Percentiles rank a stretch among this genome's conserved stretches.
These are phyloP conservation scores for Silurus aristotelis DNA, from an alignment of 2,797 vertebrate species.

Conservation along the genomic window DNA sequence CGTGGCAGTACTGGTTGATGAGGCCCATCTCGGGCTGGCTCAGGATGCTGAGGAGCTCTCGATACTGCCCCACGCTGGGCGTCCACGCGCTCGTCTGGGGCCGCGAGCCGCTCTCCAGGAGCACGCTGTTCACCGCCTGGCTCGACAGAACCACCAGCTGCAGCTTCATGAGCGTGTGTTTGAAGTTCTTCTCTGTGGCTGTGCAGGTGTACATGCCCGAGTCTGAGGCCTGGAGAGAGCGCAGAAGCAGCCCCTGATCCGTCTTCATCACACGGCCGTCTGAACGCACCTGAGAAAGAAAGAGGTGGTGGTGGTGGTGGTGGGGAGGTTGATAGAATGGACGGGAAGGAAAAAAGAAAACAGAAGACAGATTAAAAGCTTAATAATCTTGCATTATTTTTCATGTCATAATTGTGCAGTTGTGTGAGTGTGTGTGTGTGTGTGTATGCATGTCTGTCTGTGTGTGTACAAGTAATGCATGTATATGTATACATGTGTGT, in stretches of 20 bases:
- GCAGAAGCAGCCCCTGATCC: slow-evolving; percentile 89
- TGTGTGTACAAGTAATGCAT: background rate
- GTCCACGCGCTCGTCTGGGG: slow-evolving; percentile 75
- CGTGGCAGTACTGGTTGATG: slow-evolving; percentile 98
- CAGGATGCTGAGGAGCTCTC: slow-evolving; percentile 94
- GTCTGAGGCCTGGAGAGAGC: slow-evolving; percentile 85
- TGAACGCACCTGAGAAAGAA: slow-evolving; percentile 71
- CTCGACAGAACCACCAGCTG: slow-evolving; percentile 87
- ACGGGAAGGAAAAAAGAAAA: too few species aligned
- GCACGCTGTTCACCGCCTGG: slow-evolving; percentile 83
- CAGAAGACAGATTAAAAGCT: background rate
- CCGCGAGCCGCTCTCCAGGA: slow-evolving; percentile 68
- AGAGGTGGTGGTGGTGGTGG: background rate
- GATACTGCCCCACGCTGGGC: slow-evolving; percentile 80
- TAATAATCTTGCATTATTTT: background rate
- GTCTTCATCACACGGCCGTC: slow-evolving; percentile 90
- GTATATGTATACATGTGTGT: background rate
- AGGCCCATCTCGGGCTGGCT: slow-evolving; percentile 95
- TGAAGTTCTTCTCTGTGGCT: slow-evolving; percentile 97
- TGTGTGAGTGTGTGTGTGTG: background rate
- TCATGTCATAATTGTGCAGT: background rate
- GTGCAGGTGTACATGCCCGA: slow-evolving; percentile 92
- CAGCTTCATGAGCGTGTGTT: slow-evolving; percentile 88
- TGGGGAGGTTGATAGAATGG: background rate
- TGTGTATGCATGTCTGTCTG: background rate